Evolutionary conservation across 2,113 vertebrate species (phyloP).

Genomic region (Bothrops jararaca): DNA sequence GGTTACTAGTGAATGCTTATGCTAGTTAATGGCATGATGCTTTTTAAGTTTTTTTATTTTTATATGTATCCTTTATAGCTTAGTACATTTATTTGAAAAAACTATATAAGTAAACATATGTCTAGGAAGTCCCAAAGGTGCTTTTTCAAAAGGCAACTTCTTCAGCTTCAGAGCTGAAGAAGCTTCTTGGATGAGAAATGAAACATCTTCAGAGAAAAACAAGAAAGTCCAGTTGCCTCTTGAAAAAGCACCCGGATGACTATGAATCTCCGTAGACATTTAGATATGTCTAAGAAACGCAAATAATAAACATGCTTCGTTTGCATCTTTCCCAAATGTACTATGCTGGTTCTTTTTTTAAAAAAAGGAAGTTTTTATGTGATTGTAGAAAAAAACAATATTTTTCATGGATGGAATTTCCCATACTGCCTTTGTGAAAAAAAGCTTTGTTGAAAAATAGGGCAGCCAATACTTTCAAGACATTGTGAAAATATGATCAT

Average conservation of each 20-base stretch:
- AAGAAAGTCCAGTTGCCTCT: no score
- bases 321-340: not conserved
- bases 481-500: not conserved
- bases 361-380: not conserved
- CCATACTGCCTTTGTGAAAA: not conserved
- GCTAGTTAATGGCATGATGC: not conserved
- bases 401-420: not conserved
- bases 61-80: not conserved
- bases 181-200: no score
- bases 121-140: not conserved
- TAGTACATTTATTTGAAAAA: not conserved
- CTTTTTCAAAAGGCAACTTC: no score
- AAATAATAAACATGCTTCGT: not conserved
- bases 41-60: not conserved
- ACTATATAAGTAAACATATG: not conserved
- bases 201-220: no score
- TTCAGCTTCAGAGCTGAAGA: no score
- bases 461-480: not conserved
- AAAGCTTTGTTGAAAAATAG: not conserved
- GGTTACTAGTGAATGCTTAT: not conserved
- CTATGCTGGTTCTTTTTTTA: not conserved
- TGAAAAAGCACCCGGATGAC: no score
- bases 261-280: no score
- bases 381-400: not conserved
- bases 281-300: not conserved